These are phyloP conservation scores for Ophthalmolycus amberensis DNA, from an alignment of 2,113 vertebrate genomes.

Conservation along the genomic window DNA sequence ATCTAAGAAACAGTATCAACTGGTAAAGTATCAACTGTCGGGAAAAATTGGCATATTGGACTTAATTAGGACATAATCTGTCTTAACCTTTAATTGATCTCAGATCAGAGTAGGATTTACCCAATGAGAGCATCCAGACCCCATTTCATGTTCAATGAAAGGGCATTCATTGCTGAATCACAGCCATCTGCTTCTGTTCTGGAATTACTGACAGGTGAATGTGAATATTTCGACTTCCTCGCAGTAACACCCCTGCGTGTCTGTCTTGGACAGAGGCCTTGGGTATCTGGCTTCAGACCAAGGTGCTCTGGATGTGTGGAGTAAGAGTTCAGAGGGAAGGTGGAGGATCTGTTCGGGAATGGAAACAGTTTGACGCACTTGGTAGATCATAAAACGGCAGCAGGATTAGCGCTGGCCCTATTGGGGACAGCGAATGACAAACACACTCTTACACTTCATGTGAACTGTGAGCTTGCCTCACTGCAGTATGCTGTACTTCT, in stretches of 20 bases:
- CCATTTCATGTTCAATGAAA: not conserved
- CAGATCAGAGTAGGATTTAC: slow-evolving; percentile 2
- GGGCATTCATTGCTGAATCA: not conserved
- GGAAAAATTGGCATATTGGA: not conserved
- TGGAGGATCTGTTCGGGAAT: slow-evolving; percentile 55
- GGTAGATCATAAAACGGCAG: slow-evolving; percentile 66
- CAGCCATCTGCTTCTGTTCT: slow-evolving; percentile 11
- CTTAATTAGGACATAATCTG: not conserved
- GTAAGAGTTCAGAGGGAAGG: slow-evolving; percentile 26
- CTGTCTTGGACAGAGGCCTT: slow-evolving; percentile 14
- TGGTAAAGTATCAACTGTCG: not conserved
- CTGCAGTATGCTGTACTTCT: slow-evolving; percentile 5
- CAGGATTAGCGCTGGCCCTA: slow-evolving; percentile 53
- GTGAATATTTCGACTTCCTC: slow-evolving; percentile 10
- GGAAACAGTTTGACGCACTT: slow-evolving; percentile 76
- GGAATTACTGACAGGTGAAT: slow-evolving; percentile 12
- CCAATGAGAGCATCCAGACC: not conserved
- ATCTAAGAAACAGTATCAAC: not conserved
- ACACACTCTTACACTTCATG: slow-evolving; percentile 27
- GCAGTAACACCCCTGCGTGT: not conserved
- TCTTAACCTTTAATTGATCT: slow-evolving; percentile 9
- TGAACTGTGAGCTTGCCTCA: slow-evolving; percentile 7
- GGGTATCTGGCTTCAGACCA: slow-evolving; percentile 36
- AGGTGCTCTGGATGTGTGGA: slow-evolving; percentile 42
- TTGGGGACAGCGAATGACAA: slow-evolving; percentile 53